A percentile compares a stretch with the other conserved stretches of the same genome.
Conservation (phyloP, 2,113 vertebrate genomes). For the Semicossyphus pulcher region DNA sequence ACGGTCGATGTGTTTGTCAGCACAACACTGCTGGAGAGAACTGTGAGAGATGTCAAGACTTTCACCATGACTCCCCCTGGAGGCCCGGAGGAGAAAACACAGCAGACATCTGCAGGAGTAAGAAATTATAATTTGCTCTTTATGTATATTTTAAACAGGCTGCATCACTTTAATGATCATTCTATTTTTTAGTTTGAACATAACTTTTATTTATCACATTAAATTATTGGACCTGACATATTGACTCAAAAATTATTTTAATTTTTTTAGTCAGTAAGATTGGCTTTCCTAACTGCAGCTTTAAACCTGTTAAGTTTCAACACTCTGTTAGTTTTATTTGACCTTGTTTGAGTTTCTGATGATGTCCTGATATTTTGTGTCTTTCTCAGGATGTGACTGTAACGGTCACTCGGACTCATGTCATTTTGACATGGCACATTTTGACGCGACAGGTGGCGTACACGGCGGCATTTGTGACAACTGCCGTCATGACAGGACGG, state of each 20-base stretch:
- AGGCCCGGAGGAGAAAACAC: conserved; percentile 82
- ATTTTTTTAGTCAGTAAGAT: no score
- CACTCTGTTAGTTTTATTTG: no score
- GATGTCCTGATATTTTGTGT: no score
- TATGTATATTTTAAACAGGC: no score
- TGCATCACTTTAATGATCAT: no score
- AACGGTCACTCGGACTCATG: conserved; percentile 88
- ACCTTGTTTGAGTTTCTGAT: not conserved
- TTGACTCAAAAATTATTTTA: no score
- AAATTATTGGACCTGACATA: no score
- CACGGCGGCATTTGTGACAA: conserved; percentile 89
- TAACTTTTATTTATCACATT: no score
- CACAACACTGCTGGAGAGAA: conserved; percentile 89
- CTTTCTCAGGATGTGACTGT: conserved; percentile 86
- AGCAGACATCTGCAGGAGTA: conserved; percentile 86
- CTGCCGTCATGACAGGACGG: conserved; percentile 85
- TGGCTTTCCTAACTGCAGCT: no score
- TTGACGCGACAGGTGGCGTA: conserved; percentile 70
- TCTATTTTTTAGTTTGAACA: no score
- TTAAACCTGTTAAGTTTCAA: no score
- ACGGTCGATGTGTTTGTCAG: conserved; percentile 87
- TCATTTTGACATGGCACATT: conserved; percentile 84
- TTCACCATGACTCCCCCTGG: conserved; percentile 91
- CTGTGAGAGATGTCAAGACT: conserved; percentile 89
- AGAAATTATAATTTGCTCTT: not conserved